Evolutionary conservation across 1,140 invertebrate species (phyloP).

Genomic region (Dendroctonus ponderosae): DNA sequence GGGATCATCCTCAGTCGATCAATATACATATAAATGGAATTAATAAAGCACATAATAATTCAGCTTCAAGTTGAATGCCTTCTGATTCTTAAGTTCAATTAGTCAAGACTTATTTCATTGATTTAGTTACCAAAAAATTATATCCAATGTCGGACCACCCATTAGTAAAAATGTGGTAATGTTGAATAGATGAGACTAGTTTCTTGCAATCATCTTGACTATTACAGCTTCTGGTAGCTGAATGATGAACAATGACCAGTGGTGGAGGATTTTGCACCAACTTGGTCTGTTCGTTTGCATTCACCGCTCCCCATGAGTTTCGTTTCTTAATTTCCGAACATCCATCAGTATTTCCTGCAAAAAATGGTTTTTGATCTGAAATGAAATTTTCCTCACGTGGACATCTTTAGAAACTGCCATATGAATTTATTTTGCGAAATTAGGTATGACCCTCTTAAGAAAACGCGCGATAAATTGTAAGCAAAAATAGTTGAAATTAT

Average conservation of each 20-base stretch:
- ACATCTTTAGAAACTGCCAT: no score
- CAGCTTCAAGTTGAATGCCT: background rate
- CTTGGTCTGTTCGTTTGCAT: no score
- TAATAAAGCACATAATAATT: background rate
- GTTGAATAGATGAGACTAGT: constrained; percentile 51
- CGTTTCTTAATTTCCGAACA: constrained; percentile 29
- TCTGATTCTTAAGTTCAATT: no score
- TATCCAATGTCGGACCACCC: constrained; percentile 54
- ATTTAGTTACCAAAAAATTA: constrained; percentile 53
- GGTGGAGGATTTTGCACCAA: constrained; percentile 27
- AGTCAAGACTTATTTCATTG: no score
- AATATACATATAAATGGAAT: no score
- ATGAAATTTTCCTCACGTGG: no score
- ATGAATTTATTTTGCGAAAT: no score
- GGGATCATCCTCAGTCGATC: no score
- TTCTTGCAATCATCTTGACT: constrained; percentile 49
- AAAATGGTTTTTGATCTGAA: no score
- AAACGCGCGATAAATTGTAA: no score
- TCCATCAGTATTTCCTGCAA: background rate
- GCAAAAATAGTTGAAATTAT: no score
- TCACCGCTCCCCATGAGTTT: constrained; percentile 26
- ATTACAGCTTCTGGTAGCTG: constrained; percentile 51
- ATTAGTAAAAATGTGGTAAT: constrained; percentile 51
- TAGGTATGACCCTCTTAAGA: no score
- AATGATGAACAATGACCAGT: constrained; percentile 44